Base-by-base conservation (phyloP, 2,797 vertebrate species). In the Thalassophryne amazonica region DNA sequence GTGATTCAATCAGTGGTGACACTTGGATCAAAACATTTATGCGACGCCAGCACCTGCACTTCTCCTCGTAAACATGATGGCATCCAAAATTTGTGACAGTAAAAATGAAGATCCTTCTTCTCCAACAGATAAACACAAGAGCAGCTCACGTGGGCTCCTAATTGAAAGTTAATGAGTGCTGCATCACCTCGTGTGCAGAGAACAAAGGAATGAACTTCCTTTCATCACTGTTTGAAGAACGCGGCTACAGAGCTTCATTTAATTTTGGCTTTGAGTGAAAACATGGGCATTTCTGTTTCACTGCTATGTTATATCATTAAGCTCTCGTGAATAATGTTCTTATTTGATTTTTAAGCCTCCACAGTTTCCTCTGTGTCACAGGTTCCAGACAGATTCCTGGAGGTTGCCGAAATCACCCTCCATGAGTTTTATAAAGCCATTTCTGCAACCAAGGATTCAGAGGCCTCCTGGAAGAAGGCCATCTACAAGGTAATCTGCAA, bases 401-500 rank as follows among this genome's bases (percentile, higher is more conserved):
- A 98, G 76, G 92, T 97, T 25, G 89, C 94, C 61, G 94, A 94
- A 72, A 81, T 97, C 81, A 97, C 96, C 0, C 80, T 98, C 57
- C 93, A 92, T 47, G 95, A 98, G 70, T 98, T 98, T 86, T 98
- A 94, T 87, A 93, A 84, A 0, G 96, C 96, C 1, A 86, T 98
- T 45, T 90, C 90, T 35, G 53, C 90, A 0, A 86, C 93, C 73
- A 97, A 93, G 92, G 96, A 98, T 7, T 86, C 91, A 0, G 96
- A 98, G 67, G 92, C 95, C 13, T 98, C 95, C n/a, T 98, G 96
- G 96, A 98, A 98, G 78, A 98, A 98, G 85, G 93, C 95, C 64
- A 98, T 98, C 77, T 98, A 98, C 88, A 98, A 98, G 89, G 94
- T 97, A 15, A 98, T 98, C 91, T 97, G 95, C 18, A 98, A 98